Base-by-base conservation (phyloP, 2,797 vertebrate genomes). In the Threskiornis aethiopicus region DNA sequence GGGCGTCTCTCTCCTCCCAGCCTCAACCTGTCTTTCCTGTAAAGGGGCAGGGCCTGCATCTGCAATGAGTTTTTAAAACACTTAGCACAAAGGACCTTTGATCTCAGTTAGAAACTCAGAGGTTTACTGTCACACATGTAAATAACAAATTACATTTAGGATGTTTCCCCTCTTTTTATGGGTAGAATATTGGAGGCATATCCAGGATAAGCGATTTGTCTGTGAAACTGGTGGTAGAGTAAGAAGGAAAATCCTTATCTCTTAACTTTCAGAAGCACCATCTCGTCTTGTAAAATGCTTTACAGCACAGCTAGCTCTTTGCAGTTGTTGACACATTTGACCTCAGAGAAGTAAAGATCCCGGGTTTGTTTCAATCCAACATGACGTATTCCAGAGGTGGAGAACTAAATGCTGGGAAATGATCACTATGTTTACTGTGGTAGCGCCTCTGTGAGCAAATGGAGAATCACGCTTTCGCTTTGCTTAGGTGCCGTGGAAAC, bases 21-120 rank as follows among this genome's bases (percentile, higher is more conserved):
- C 71, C 89, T 87, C 84, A 89, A 95, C 91, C 93, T 79, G 94
- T 84, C 95, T 95, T 92, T 93, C 94, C 93, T 95, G 94, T 84
- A 81, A 66, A 78, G 87, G 80, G 89, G 89, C 77, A 94, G 92
- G 61, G 71, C 90, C 62, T 95, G 62, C 71, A 70, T 85, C 84
- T 77, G 54, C 82, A 85, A 71, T 22, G 82, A 91, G 65, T 39
- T 44, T 88, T 52, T 67, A 42, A 70, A 92, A 62, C 77, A 31
- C 78, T 64, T 51, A 35, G 82, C 94, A 86, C 79, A 72, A 61
- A 67, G 82, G 46, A 93, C 80, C 87, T 95, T 96, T 96, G 91
- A 93, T 97, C 93, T 88, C 49, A 69, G 55, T 44, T 76, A 83
- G 58, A 66, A 93, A 62, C 65, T 37, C 49, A 2, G 54, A 57